Evolutionary conservation across 1,140 invertebrate species (phyloP).

Genomic region (Leptoteleia sp.): DNA sequence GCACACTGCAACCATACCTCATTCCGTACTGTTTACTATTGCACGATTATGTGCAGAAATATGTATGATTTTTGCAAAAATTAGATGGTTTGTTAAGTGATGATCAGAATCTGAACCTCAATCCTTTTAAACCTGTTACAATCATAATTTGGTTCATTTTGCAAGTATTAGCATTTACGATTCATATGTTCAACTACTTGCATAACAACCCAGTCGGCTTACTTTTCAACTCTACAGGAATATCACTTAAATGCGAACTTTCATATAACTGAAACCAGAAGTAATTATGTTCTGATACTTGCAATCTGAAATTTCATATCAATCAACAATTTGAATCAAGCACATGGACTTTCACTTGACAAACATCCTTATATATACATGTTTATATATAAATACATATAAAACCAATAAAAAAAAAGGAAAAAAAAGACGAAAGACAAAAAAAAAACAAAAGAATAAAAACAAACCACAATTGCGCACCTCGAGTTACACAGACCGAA

Average conservation of each 20-base stretch:
- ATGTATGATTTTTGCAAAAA: background rate
- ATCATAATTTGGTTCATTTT: too few species aligned
- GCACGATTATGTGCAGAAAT: conserved; percentile 21
- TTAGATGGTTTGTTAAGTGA: background rate
- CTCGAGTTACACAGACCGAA: conserved; percentile 3
- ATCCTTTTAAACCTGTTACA: too few species aligned
- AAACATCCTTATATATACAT: conserved; percentile 13
- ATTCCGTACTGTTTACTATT: conserved; percentile 29
- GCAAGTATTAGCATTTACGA: too few species aligned
- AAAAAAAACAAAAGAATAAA: conserved; percentile 2
- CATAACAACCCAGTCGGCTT: too few species aligned
- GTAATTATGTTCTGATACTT: background rate
- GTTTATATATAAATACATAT: conserved; percentile 44
- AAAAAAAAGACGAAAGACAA: background rate
- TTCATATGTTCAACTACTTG: too few species aligned
- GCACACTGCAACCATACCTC: conserved; percentile 43
- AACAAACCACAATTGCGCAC: conserved; percentile 4
- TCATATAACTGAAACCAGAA: too few species aligned
- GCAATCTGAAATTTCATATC: conserved; percentile 2
- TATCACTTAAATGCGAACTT: too few species aligned
- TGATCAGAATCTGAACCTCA: too few species aligned
- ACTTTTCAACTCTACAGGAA: too few species aligned
- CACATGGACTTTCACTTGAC: conserved; percentile 2
- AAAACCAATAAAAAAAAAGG: conserved; percentile 13
- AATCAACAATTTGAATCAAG: conserved; percentile 7